phyloP scores from a whole-genome alignment of 2,113 vertebrate genomes.

The Actenoides hombroni region DNA sequence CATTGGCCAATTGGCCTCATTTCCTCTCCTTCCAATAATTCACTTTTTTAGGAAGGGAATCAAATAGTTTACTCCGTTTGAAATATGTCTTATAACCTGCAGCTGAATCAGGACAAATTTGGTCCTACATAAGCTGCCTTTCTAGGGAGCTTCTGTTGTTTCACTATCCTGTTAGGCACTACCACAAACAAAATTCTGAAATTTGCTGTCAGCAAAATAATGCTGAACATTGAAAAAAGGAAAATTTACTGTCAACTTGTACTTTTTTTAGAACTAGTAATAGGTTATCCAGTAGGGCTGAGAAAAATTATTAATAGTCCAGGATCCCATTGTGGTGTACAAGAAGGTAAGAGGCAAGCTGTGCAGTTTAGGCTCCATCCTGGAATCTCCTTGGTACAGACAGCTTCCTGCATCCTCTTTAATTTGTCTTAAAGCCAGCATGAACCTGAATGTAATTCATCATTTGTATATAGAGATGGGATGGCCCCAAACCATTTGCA shows the following conservation, averaged over 20 bases:
- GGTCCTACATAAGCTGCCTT: background rate
- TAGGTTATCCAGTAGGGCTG: background rate
- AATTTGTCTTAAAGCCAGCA: background rate
- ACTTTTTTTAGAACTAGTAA: background rate
- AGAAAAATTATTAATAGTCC: background rate
- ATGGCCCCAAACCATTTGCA: background rate
- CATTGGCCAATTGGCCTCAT: background rate
- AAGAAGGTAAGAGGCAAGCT: background rate
- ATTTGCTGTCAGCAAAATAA: background rate
- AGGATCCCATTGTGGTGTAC: background rate
- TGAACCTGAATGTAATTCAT: background rate
- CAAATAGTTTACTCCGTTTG: background rate
- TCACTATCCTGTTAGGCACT: background rate
- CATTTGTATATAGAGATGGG: background rate
- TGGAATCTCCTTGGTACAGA: background rate
- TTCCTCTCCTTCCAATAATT: background rate
- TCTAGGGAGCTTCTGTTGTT: background rate
- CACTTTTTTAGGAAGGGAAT: background rate
- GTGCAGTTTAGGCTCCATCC: background rate
- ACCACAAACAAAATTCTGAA: background rate
- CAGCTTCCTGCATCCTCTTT: background rate
- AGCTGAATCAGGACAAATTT: background rate
- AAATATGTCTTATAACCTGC: background rate
- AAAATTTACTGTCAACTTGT: background rate
- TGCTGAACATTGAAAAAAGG: background rate